A percentile compares a stretch with the other conserved stretches of the same genome.
phyloP scores from a whole-genome alignment of 2,113 vertebrate genomes.

The Catharus fuscescens region DNA sequence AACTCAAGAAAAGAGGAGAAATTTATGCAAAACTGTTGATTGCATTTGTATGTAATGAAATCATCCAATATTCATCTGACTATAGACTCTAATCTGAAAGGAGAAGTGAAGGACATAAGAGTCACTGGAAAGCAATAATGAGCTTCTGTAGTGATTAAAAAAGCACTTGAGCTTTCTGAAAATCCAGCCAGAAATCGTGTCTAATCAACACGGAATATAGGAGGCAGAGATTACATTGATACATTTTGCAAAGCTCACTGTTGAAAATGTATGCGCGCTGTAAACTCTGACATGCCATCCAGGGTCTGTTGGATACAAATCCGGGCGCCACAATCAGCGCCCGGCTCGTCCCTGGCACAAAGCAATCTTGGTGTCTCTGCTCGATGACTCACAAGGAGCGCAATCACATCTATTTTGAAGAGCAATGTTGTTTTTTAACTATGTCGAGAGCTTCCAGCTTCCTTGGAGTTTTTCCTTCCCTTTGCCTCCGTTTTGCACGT shows the following conservation, averaged over 20 bases:
- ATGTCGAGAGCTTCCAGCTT: conserved; percentile 50
- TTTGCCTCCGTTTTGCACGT: accelerated
- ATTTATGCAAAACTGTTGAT: conserved; percentile 91
- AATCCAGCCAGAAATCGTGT: conserved; percentile 83
- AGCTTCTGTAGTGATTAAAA: conserved; percentile 91
- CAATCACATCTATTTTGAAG: conserved; percentile 76
- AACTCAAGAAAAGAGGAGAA: conserved; percentile 86
- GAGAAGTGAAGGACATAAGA: conserved; percentile 94
- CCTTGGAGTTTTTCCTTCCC: conserved; percentile 32
- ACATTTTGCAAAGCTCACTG: conserved; percentile 79
- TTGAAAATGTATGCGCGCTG: conserved; percentile 76
- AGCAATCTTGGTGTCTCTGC: conserved; percentile 67
- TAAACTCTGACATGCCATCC: conserved; percentile 78
- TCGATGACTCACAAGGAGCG: conserved; percentile 65
- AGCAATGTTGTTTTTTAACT: conserved; percentile 56
- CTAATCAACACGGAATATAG: conserved; percentile 89
- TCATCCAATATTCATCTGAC: conserved; percentile 90
- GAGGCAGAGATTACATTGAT: conserved; percentile 85
- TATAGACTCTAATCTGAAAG: conserved; percentile 86
- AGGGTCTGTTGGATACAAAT: conserved; percentile 68
- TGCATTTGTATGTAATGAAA: conserved; percentile 90
- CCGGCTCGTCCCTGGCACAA: conserved; percentile 68
- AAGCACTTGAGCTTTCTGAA: conserved; percentile 85
- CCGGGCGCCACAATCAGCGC: conserved; percentile 73
- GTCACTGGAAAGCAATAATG: conserved; percentile 87